A percentile compares a stretch with the other conserved stretches of the same genome.
Conservation (phyloP, 2,888 invertebrate species). For the Gnatocerus cornutus region DNA sequence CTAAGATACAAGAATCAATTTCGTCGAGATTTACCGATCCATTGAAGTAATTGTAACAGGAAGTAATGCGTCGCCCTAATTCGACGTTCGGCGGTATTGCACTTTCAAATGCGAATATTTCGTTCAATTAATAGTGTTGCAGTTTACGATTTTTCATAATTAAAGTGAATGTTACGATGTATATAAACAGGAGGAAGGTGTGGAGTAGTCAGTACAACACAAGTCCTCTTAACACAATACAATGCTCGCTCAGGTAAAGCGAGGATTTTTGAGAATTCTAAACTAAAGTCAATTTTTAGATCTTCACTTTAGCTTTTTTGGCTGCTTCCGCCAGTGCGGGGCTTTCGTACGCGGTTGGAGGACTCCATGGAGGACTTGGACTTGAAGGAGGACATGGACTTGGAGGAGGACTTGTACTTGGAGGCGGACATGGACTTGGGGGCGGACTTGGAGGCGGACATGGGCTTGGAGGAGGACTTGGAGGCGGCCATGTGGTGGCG, state of each 20-base stretch:
- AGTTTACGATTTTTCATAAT: constrained; percentile 40
- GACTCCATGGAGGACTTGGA: constrained; percentile 46
- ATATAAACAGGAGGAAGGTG: constrained; percentile 41
- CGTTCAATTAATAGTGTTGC: constrained; percentile 46
- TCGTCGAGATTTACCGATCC: constrained; percentile 8
- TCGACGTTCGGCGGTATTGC: constrained; percentile 22
- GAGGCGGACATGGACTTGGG: too few relatives aligned
- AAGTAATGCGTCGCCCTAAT: constrained; percentile 33
- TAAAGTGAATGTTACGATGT: constrained; percentile 44
- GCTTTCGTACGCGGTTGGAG: constrained; percentile 39
- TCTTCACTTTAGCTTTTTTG: constrained; percentile 32
- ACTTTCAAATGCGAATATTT: constrained; percentile 51
- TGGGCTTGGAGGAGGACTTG: too few relatives aligned
- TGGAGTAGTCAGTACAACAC: constrained; percentile 31
- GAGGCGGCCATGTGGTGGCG: constrained; percentile 48
- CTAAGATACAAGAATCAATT: background rate
- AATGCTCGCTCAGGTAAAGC: constrained; percentile 46
- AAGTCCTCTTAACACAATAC: constrained; percentile 21
- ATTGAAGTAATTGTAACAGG: constrained; percentile 27
- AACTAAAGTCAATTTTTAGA: constrained; percentile 25
- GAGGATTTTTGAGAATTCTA: background rate
- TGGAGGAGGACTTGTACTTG: too few relatives aligned
- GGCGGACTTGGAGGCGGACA: constrained; percentile 48
- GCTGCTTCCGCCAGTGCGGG: constrained; percentile 46
- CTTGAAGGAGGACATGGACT: too few relatives aligned